A percentile compares a stretch with the other conserved stretches of the same genome.
These are phyloP conservation scores for Melanaphis sacchari DNA, from an alignment of 1,140 invertebrate species.

Conservation along the genomic window DNA sequence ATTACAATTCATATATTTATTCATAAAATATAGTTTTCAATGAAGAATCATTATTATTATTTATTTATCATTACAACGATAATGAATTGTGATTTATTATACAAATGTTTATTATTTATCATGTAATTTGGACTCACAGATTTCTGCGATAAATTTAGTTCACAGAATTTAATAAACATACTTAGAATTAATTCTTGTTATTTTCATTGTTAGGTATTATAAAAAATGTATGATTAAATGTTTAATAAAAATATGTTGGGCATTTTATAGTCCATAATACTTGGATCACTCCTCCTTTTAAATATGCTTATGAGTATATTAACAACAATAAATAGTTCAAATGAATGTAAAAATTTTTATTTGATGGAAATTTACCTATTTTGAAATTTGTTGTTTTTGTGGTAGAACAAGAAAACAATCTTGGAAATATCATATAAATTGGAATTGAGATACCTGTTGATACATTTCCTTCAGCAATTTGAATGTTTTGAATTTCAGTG, in stretches of 20 bases:
- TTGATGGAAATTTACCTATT: slow-evolving; percentile 75
- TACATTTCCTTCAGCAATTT: slow-evolving; percentile 93
- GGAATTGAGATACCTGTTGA: slow-evolving; percentile 82
- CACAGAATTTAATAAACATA: too few species aligned
- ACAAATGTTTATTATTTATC: too few species aligned
- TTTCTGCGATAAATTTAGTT: too few species aligned
- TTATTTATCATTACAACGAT: too few species aligned
- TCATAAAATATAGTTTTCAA: too few species aligned
- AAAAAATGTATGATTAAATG: background rate
- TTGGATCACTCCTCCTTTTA: too few species aligned
- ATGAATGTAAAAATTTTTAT: background rate
- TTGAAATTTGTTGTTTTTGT: slow-evolving; percentile 92
- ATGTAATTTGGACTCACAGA: too few species aligned
- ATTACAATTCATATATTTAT: too few species aligned
- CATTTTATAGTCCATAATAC: background rate
- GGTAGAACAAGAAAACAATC: slow-evolving; percentile 94
- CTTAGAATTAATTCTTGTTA: background rate
- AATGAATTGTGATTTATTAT: too few species aligned
- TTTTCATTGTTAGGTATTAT: background rate
- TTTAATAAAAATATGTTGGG: background rate
- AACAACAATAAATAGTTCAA: background rate
- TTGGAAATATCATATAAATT: slow-evolving; percentile 94
- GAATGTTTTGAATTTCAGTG: slow-evolving; percentile 97
- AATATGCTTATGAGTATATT: background rate
- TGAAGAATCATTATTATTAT: too few species aligned